phyloP scores from a whole-genome alignment of 37 sponge, comb jelly and placozoan species.

The Lycopodina hypogea region DNA sequence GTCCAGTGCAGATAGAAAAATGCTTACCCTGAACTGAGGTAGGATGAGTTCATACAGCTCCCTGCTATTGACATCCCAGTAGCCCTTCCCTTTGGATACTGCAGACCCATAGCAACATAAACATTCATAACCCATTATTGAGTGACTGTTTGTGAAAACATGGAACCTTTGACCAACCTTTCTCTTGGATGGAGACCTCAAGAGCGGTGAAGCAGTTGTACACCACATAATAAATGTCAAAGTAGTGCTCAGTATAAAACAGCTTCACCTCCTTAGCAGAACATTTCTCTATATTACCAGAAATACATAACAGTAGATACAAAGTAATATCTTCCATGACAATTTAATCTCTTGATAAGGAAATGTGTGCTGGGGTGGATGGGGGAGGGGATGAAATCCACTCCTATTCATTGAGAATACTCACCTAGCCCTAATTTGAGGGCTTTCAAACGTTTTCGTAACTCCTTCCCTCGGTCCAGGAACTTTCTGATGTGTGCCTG shows the following conservation, averaged over 20 bases:
- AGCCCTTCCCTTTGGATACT: conserved; percentile 36
- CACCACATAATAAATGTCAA: conserved; percentile 69
- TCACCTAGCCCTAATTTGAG: conserved; percentile 68
- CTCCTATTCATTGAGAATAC: neutral
- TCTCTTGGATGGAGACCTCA: conserved; percentile 53
- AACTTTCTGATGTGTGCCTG: conserved; percentile 65
- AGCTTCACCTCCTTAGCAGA: conserved; percentile 53
- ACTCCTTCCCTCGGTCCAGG: conserved; percentile 66
- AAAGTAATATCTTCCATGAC: neutral
- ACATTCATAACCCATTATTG: too few species aligned
- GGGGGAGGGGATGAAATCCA: neutral
- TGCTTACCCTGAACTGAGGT: conserved; percentile 66
- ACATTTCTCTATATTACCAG: conserved; percentile 66
- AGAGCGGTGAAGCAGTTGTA: conserved; percentile 60
- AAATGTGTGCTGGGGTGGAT: neutral
- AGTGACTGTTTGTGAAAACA: neutral
- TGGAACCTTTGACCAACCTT: conserved; percentile 3
- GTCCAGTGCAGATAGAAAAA: too few species aligned
- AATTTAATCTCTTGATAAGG: neutral
- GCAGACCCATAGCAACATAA: neutral
- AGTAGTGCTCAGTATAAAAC: conserved; percentile 52
- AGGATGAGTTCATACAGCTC: conserved; percentile 54
- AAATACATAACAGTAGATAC: neutral
- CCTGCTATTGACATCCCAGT: conserved; percentile 30
- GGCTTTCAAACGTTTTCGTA: conserved; percentile 62